These are phyloP conservation scores for Sorex fumeus DNA, from an alignment of 2,113 vertebrate genomes.

Conservation along the genomic window DNA sequence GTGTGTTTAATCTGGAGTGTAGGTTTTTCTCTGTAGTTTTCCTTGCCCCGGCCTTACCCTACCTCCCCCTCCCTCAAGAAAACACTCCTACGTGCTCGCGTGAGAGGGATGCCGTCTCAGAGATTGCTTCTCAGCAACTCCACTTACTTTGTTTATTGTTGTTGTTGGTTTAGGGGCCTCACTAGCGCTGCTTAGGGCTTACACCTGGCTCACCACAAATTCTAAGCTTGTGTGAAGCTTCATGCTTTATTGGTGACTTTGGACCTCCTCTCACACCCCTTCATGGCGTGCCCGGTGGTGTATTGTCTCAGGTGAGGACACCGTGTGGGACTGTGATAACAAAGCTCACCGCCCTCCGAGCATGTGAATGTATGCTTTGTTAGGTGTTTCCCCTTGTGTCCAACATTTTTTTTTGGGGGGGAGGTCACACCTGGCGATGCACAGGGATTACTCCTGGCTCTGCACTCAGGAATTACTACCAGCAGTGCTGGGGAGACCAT, in stretches of 20 bases:
- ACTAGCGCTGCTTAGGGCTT: too few species aligned
- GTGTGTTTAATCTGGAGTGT: background rate
- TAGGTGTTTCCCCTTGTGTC: background rate
- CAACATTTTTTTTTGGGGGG: too few species aligned
- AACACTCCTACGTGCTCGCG: background rate
- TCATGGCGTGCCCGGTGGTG: fast-evolving
- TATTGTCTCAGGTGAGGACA: background rate
- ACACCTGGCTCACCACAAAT: background rate
- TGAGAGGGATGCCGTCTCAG: background rate
- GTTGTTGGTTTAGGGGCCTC: too few species aligned
- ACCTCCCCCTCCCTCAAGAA: background rate
- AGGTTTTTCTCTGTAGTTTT: background rate
- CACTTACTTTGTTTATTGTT: background rate
- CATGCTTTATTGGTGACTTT: background rate
- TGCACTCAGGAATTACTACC: too few species aligned
- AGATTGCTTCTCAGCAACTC: background rate
- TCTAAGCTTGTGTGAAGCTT: background rate
- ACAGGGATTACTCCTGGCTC: too few species aligned
- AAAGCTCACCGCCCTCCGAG: background rate
- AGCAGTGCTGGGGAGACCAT: too few species aligned
- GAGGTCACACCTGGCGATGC: too few species aligned
- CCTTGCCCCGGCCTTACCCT: background rate
- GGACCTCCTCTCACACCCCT: background rate
- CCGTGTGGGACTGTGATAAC: fast-evolving
- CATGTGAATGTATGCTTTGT: background rate